These are phyloP conservation scores for Morpho deidamia DNA, from an alignment of 2,888 invertebrate species.

Conservation along the genomic window DNA sequence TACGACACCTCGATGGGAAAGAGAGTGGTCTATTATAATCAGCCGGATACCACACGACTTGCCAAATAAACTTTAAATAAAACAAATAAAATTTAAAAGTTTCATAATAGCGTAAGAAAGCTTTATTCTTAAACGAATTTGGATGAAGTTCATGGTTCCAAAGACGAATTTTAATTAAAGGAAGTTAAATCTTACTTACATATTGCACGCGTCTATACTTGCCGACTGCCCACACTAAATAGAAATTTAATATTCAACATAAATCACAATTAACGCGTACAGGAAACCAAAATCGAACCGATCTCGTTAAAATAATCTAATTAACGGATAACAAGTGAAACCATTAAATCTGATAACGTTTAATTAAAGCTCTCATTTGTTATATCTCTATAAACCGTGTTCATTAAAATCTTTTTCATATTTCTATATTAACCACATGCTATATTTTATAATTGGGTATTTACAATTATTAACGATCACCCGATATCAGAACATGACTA, in stretches of 20 bases:
- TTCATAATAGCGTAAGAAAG: too few species aligned
- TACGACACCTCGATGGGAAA: too few species aligned
- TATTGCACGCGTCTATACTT: not conserved
- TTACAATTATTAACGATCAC: too few species aligned
- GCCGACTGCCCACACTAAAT: not conserved
- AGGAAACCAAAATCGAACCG: constrained; percentile 1
- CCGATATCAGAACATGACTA: too few species aligned
- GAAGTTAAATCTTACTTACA: not conserved
- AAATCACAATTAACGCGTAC: not conserved
- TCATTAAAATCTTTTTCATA: not conserved
- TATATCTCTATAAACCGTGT: not conserved
- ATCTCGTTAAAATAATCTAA: not conserved
- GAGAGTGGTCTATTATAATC: too few species aligned
- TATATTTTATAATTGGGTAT: too few species aligned
- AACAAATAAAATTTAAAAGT: too few species aligned
- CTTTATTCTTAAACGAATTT: too few species aligned
- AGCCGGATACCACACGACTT: not conserved
- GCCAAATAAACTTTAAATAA: too few species aligned
- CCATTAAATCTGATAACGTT: constrained; percentile 3
- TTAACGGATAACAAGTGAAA: constrained; percentile 6
- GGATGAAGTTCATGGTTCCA: too few species aligned
- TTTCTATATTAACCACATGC: not conserved
- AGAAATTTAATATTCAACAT: not conserved
- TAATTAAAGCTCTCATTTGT: constrained; percentile 2
- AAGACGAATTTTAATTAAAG: too few species aligned